Base-by-base conservation (phyloP, 2,888 invertebrate genomes). In the Eupithecia tripunctaria region DNA sequence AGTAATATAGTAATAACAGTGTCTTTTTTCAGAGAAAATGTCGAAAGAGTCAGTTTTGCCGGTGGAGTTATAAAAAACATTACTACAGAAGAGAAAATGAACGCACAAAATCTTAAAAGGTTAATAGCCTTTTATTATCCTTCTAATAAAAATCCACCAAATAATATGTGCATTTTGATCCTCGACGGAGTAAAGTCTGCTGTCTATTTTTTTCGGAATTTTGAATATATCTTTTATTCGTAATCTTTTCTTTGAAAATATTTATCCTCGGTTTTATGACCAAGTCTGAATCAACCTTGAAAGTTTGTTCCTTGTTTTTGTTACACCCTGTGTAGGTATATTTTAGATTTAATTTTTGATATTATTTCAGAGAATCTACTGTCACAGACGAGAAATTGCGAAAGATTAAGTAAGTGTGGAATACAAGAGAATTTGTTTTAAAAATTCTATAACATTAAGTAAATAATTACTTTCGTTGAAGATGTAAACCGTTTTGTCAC, bases 11-110 rank as follows among this genome's bases (percentile, higher is more conserved):
- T n/a, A n/a, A n/a, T n/a, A n/a, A n/a, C n/a, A n/a, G n/a, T n/a
- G n/a, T 36, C 8, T 65, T 6, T 63, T 76, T 81, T 70, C 76
- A 93, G 93, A 72, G 66, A 78, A 0, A 82, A 90, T 70, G 81
- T 82, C 1, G 93, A 91, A 70, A 81, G 81, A 2, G 86, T 89
- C 18, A 93, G 93, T 78, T 93, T 92, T 77, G 90, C 90, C 5
- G 94, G 93, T 1, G 82, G 74, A 25, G 64, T 87, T 8, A 78
- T 94, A 25, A 89, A 79, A 73, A 76, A 72, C 4, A 90, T 94
- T n/a, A n/a, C n/a, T 14, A 90, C 89, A 12, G n/a, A 47, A 6
- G 51, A 21, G 82, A 63, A 36, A 36, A 14, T 6, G 80, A 79
- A 82, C 80, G 29, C 4, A 82, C 73, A 36, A 87, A 83, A 72